Evolutionary conservation across 2,888 invertebrate genomes (phyloP), one percentile per base, ranked within the genome.

Genomic region (Caenorhabditis zanzibari): DNA sequence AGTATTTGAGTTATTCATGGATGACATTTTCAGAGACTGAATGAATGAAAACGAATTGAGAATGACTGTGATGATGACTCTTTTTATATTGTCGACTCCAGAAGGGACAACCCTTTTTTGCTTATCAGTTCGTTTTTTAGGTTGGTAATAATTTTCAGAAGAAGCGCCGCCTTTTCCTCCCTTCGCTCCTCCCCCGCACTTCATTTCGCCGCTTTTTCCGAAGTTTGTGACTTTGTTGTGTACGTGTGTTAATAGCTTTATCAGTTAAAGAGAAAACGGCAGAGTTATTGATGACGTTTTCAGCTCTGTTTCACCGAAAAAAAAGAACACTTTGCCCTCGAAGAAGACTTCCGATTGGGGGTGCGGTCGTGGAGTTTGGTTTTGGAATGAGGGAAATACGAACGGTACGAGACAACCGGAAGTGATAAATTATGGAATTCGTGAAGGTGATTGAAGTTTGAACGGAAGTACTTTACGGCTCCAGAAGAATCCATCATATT

Each of bases 141-240:
- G 26, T 59, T 71, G 59, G 47, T 24, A 41, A 56, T 75, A 74
- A 38, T 75, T 63, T 63, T 54, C 22, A 38, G 44, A 56, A n/a
- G 22, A 26, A 44, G 35, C 75, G 3, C 81, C 81, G 74, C 74
- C 81, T 63, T 38, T 38, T 24, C 32, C 49, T 49, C 49, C 12
- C 12, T 10, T 26, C 12, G 63, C 69, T 22, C 77, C 61, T 79
- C 71, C 76, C 76, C 76, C 76, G 76, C 76, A 56, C 38, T 68
- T 68, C 68, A 66, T 64, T 75, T 75, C 75, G 54, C 19, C 58
- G 73, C 32, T 75, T 75, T 75, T 77, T 61, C 19, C 71, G 64
- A 52, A 79, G 56, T 77, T 77, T 77, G 77, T 77, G 69, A 77
- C 77, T 71, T 54, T 58, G 52, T 61, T 77, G 69, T 64, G 63